Percentiles rank a stretch among this genome's conserved stretches.
Conservation (phyloP, 2,113 vertebrate genomes). For the Trogon melanurus region DNA sequence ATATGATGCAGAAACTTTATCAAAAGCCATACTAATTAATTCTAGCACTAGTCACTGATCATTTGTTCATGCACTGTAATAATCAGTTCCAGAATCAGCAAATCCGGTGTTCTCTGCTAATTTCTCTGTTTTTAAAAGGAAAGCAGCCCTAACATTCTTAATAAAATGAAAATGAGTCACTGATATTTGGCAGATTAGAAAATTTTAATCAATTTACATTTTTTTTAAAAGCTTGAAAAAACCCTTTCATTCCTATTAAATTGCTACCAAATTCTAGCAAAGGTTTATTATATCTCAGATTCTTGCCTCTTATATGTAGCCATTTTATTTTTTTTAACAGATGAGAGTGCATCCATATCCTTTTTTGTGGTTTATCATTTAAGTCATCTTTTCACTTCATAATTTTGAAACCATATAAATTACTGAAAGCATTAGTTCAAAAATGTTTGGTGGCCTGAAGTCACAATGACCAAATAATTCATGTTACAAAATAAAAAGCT, state of each 20-base stretch:
- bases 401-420: background rate
- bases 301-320: background rate
- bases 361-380: background rate
- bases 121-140: slow-evolving; percentile 11
- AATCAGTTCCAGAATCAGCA: slow-evolving; percentile 20
- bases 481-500: background rate
- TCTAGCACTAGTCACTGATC: slow-evolving; percentile 1
- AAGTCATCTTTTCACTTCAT: background rate
- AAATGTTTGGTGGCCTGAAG: background rate
- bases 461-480: background rate
- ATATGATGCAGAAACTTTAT: background rate
- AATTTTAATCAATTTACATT: background rate
- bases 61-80: background rate
- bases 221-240: background rate
- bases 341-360: accelerated
- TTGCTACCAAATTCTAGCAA: background rate
- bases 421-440: background rate
- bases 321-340: background rate
- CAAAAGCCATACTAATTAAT: slow-evolving; percentile 23
- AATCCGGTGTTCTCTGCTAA: background rate
- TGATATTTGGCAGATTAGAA: background rate
- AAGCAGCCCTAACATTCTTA: background rate
- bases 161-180: background rate
- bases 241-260: background rate
- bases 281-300: background rate